Base-by-base conservation (phyloP, 2,113 vertebrate genomes). In the Podarcis cretensis region DNA sequence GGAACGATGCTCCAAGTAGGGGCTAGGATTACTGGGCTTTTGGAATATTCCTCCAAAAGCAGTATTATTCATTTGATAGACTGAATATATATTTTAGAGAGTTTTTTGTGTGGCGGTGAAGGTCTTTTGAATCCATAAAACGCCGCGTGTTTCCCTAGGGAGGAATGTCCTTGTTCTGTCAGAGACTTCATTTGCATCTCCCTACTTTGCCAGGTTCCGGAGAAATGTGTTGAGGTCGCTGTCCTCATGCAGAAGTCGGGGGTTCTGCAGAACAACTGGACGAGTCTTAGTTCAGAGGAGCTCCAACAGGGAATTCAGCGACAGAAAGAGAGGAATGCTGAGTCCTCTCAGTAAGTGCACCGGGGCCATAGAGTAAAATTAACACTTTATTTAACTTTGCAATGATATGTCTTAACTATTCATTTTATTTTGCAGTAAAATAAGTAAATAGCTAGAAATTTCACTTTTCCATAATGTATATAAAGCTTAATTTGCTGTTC, bases 291-390 rank as follows among this genome's bases (percentile, higher is more conserved):
- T 87, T 94, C 97, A 30, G 97, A 98, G 68, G 96, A 98, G 91
- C 93, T 97, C 86, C 90, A 97, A 82, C 88, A 97, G 77, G 98
- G 98, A 91, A 90, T 97, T 89, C 96, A 96, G 85, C 96, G 95
- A 10, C 98, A 98, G 92, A 96, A 97, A 81, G 96, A 96, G 84
- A 99, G 98, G 94, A 99, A 97, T n/a, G 91, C 93, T 0, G 98
- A 99, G 40, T 97, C 98, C 54, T 81, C 98, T n/a, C 96, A 96
- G 99, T 99, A 95, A 97, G 96, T 96, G 89, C 48, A 20, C 21
- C 25, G 30, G 10, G 7, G 32, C 57, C 14, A 5, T n/a, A 18
- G 16, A 48, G 12, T 54, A 54, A 54, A 12, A 54, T 12, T 54
- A 54, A 54, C 48, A 54, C 10, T 54, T 54, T 54, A 54, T 2